Percentiles rank a stretch among this genome's conserved stretches.
These are phyloP conservation scores for Gorsachius magnificus DNA, from an alignment of 2,797 vertebrate species.

Conservation along the genomic window DNA sequence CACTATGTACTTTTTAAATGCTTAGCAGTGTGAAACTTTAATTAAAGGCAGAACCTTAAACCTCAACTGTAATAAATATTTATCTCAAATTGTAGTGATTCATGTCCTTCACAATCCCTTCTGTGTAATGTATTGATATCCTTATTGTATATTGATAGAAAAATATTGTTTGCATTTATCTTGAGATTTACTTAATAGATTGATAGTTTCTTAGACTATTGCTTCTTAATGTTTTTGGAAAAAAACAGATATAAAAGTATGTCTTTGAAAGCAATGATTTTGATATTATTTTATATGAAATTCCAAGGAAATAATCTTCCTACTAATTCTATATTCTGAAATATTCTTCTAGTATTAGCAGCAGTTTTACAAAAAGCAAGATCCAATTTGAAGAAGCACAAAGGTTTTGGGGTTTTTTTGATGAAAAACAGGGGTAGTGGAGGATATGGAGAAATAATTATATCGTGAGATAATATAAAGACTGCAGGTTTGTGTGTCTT, in stretches of 20 bases:
- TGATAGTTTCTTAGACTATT: background rate
- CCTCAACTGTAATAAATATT: background rate
- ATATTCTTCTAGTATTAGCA: background rate
- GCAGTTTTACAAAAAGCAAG: slow-evolving; percentile 2
- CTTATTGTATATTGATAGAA: background rate
- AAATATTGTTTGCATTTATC: background rate
- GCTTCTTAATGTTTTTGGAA: background rate
- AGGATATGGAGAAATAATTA: slow-evolving; percentile 21
- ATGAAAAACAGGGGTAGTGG: background rate
- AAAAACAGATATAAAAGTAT: background rate
- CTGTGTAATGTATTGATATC: background rate
- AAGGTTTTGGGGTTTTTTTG: background rate
- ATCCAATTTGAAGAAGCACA: background rate
- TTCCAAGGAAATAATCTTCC: background rate
- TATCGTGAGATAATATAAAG: slow-evolving; percentile 17
- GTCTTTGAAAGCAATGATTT: background rate
- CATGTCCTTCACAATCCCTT: background rate
- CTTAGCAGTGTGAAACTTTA: background rate
- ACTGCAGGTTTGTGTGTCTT: slow-evolving; percentile 7
- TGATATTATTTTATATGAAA: background rate
- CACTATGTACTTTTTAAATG: background rate
- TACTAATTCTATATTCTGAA: background rate
- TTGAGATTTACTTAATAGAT: background rate
- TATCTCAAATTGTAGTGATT: background rate
- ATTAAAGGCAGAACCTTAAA: background rate